Conservation (phyloP, 2,113 vertebrate genomes). For the Galeopterus variegatus region DNA sequence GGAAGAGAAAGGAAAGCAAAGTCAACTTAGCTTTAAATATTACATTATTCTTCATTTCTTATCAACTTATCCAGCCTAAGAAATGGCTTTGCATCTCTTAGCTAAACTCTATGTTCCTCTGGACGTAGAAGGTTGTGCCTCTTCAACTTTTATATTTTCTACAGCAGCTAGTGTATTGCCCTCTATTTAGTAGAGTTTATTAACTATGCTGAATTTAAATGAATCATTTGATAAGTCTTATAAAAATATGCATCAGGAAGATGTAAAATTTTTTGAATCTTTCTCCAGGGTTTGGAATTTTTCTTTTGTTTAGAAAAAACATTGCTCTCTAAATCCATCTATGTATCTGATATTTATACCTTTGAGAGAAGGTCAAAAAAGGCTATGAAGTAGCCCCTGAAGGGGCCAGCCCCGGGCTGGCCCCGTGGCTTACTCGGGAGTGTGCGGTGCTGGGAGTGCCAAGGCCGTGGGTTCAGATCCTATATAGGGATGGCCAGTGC, state of each 20-base stretch:
- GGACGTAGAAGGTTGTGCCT: neutral
- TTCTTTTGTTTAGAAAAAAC: neutral
- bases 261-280: neutral
- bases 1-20: neutral
- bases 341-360: neutral
- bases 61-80: neutral
- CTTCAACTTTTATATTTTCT: neutral
- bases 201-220: neutral
- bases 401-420: too few species aligned
- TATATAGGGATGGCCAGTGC: too few species aligned
- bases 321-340: neutral
- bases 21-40: neutral
- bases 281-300: neutral
- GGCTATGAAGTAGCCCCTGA: too few species aligned
- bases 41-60: neutral
- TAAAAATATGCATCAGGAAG: neutral
- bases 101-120: neutral
- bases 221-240: neutral
- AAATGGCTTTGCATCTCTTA: neutral
- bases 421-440: too few species aligned
- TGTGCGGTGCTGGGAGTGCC: too few species aligned
- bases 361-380: neutral
- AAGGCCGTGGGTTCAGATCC: too few species aligned
- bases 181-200: neutral
- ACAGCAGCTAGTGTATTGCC: neutral